Conservation (phyloP, 2,888 invertebrate genomes). For the Luffia ferchaultella region DNA sequence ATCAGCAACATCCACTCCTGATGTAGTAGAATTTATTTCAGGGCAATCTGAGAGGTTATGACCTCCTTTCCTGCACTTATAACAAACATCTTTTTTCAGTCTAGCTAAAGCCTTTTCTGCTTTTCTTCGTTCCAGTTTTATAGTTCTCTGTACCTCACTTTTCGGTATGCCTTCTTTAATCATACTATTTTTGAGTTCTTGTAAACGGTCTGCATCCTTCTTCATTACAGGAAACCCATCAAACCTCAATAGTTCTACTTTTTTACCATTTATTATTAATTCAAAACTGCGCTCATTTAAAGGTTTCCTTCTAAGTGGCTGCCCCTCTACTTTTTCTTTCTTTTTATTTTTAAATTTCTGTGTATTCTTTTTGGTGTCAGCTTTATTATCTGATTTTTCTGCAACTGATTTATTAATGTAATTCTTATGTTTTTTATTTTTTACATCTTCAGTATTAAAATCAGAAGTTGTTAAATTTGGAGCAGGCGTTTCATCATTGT, state of each 20-base stretch:
- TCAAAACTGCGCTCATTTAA: slow-evolving; percentile 48
- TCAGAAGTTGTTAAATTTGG: slow-evolving; percentile 4
- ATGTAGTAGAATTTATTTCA: slow-evolving; percentile 64
- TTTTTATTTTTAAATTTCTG: slow-evolving; percentile 7
- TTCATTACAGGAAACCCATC: slow-evolving; percentile 78
- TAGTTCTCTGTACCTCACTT: slow-evolving; percentile 70
- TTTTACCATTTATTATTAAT: slow-evolving; percentile 70
- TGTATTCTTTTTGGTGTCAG: slow-evolving; percentile 4
- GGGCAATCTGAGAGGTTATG: slow-evolving; percentile 86
- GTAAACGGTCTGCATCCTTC: slow-evolving; percentile 72
- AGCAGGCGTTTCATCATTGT: slow-evolving; percentile 7
- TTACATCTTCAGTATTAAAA: slow-evolving; percentile 19
- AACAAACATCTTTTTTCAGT: slow-evolving; percentile 76
- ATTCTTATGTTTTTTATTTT: background rate
- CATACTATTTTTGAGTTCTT: slow-evolving; percentile 69
- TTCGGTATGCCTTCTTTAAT: slow-evolving; percentile 72
- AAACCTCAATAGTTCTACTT: slow-evolving; percentile 67
- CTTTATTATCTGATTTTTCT: background rate
- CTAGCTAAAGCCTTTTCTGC: slow-evolving; percentile 77
- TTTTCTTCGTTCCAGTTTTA: slow-evolving; percentile 74
- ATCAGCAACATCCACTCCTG: slow-evolving; percentile 51
- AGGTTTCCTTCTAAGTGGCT: slow-evolving; percentile 49
- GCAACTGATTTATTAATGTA: background rate
- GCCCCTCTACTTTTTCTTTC: slow-evolving; percentile 27
- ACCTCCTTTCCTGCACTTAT: slow-evolving; percentile 79